Evolutionary conservation across 2,113 vertebrate genomes (phyloP).

Genomic region (Noturus placidus): DNA sequence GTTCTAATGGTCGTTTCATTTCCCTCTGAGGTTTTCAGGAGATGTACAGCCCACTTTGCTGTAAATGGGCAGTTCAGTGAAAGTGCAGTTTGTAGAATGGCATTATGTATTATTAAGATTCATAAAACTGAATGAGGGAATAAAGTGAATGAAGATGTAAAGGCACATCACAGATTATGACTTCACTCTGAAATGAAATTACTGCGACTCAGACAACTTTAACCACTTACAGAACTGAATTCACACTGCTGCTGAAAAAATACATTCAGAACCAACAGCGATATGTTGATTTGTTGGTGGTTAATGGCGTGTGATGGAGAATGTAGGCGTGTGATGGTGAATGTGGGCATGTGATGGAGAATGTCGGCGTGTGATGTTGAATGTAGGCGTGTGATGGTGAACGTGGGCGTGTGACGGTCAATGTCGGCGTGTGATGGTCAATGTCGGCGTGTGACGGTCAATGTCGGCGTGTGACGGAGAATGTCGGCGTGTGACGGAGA

Average conservation of each 20-base stretch:
- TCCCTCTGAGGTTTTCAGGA: neutral
- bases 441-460: neutral
- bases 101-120: neutral
- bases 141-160: neutral
- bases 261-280: neutral
- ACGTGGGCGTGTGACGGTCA: neutral
- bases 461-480: too few relatives aligned
- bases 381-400: neutral
- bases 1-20: neutral
- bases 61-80: neutral
- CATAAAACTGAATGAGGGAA: neutral
- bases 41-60: neutral
- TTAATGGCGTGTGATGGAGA: neutral
- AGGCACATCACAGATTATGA: neutral
- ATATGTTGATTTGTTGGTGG: neutral
- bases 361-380: neutral
- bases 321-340: neutral
- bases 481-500: too few relatives aligned
- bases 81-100: neutral
- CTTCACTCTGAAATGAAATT: neutral
- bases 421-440: neutral
- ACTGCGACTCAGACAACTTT: neutral
- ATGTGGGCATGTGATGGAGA: neutral
- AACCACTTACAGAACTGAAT: neutral
- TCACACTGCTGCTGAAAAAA: neutral